phyloP scores from a whole-genome alignment of 2,888 invertebrate species.

The Aphelenchoides bicaudatus region DNA sequence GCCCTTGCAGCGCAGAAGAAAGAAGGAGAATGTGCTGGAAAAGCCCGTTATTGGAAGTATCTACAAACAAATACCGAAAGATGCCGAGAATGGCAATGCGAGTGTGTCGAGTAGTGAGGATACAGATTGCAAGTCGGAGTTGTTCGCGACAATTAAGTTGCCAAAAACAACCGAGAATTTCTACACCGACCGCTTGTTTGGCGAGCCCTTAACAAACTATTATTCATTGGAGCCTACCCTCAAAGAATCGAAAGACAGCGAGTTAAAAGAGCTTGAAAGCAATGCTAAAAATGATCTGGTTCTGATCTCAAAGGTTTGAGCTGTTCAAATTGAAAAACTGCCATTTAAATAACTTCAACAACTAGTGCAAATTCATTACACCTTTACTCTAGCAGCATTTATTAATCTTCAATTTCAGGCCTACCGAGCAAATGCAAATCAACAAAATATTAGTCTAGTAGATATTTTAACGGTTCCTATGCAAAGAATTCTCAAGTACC shows the following conservation, averaged over 20 bases:
- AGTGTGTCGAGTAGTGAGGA: too few relatives aligned
- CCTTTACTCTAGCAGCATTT: background rate
- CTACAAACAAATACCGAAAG: too few relatives aligned
- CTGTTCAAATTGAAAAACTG: background rate
- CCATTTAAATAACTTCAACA: background rate
- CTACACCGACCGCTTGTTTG: conserved; percentile 4
- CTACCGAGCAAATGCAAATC: conserved; percentile 81
- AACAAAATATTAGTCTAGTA: conserved; percentile 81
- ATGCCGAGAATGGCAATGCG: too few relatives aligned
- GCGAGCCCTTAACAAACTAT: background rate
- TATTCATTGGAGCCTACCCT: conserved; percentile 3
- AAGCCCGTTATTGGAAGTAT: too few relatives aligned
- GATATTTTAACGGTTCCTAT: conserved; percentile 95
- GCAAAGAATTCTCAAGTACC: conserved; percentile 96
- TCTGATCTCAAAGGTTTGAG: too few relatives aligned
- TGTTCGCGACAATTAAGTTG: too few relatives aligned
- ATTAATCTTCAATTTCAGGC: conserved; percentile 67
- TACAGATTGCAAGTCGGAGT: too few relatives aligned
- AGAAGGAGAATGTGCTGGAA: too few relatives aligned
- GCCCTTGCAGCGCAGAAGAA: too few relatives aligned
- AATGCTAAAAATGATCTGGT: too few relatives aligned
- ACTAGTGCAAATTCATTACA: background rate
- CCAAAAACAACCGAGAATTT: too few relatives aligned
- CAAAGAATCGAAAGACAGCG: background rate
- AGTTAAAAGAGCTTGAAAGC: too few relatives aligned